phyloP scores from a whole-genome alignment of 2,797 vertebrate genomes.

The Hydrophis major region DNA sequence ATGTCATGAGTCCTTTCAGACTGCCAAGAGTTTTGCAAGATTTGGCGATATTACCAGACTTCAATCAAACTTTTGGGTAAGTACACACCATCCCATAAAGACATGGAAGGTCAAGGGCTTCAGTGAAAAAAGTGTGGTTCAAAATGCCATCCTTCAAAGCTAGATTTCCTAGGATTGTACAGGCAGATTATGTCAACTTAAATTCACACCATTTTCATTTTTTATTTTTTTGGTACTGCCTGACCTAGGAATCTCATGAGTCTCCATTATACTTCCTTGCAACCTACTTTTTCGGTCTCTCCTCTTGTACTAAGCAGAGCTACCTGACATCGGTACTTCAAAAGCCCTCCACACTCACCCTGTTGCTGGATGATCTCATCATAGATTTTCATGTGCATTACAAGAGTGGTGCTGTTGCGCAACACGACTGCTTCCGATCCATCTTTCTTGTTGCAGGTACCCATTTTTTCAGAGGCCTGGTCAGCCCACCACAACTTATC shows the following conservation, averaged over 20 bases:
- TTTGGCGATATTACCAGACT: not conserved
- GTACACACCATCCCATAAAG: not conserved
- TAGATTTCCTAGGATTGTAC: not conserved
- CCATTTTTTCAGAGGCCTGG: conserved; percentile 90
- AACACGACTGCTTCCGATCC: conserved; percentile 80
- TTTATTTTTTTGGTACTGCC: too few species aligned
- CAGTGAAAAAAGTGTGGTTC: too few species aligned
- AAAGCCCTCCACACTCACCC: conserved; percentile 65
- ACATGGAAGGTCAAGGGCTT: not conserved
- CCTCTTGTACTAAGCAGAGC: not conserved
- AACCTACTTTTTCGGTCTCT: rapidly evolving
- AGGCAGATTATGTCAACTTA: not conserved
- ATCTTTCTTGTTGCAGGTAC: conserved; percentile 89
- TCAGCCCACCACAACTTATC: conserved; percentile 97
- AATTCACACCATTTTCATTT: too few species aligned
- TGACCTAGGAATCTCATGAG: not conserved
- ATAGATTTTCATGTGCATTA: conserved; percentile 98
- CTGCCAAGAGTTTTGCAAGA: not conserved
- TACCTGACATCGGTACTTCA: not conserved
- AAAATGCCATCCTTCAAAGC: not conserved
- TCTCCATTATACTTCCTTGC: not conserved
- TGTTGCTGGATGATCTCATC: conserved; percentile 87
- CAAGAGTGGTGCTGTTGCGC: conserved; percentile 88
- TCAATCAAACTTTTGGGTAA: not conserved
- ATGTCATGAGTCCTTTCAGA: not conserved